Conservation (phyloP, 2,888 invertebrate species). For the Didymodactylos carnosus region DNA sequence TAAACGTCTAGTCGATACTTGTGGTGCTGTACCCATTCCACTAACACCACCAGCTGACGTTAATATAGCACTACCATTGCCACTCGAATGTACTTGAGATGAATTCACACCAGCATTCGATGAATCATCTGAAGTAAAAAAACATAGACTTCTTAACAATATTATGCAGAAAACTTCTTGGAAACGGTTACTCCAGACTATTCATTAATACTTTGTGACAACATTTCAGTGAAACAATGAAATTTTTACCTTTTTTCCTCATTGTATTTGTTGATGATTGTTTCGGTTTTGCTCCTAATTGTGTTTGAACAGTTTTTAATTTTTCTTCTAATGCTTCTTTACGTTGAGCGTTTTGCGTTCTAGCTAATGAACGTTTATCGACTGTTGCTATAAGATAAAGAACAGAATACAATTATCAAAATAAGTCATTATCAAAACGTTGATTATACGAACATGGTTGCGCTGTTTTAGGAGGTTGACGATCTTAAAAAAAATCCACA, state of each 20-base stretch:
- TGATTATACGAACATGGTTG: not conserved
- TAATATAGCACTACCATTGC: not conserved
- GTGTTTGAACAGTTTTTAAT: not conserved
- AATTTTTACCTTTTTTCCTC: not conserved
- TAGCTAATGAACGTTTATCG: not conserved
- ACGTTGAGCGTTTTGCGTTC: not conserved
- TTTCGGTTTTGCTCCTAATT: not conserved
- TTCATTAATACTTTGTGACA: too few relatives aligned
- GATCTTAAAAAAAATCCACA: not conserved
- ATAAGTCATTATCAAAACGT: too few relatives aligned
- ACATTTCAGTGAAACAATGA: too few relatives aligned
- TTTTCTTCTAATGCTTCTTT: not conserved
- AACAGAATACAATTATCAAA: too few relatives aligned
- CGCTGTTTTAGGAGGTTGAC: not conserved
- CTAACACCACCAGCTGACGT: not conserved
- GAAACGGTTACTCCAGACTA: too few relatives aligned
- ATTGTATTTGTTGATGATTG: not conserved
- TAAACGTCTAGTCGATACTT: not conserved
- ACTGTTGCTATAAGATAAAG: not conserved
- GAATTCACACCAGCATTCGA: not conserved
- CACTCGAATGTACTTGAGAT: too few relatives aligned
- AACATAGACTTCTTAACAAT: too few relatives aligned
- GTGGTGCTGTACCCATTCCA: not conserved
- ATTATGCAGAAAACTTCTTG: too few relatives aligned
- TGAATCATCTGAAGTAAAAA: not conserved